Conservation (phyloP, 2,888 invertebrate genomes). For the Parnassius mnemosyne region DNA sequence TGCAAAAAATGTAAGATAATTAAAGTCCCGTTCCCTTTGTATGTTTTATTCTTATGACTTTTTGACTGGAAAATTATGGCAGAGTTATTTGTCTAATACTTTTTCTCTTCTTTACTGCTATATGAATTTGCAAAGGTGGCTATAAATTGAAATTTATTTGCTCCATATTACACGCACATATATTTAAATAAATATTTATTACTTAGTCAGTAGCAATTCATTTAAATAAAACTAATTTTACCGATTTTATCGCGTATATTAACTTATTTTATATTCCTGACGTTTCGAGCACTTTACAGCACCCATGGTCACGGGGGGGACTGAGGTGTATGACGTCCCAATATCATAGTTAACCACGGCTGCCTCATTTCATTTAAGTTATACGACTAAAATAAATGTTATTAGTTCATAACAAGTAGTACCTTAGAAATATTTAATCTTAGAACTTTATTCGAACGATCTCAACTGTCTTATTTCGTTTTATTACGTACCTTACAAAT, state of each 20-base stretch:
- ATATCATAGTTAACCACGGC: too few relatives aligned
- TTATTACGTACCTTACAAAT: slow-evolving; percentile 49
- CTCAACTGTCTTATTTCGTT: slow-evolving; percentile 49
- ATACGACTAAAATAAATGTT: slow-evolving; percentile 58
- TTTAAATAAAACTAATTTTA: slow-evolving; percentile 20
- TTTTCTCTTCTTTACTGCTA: slow-evolving; percentile 46
- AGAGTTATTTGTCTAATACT: slow-evolving; percentile 30
- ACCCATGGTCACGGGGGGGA: too few relatives aligned
- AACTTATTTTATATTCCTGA: too few relatives aligned
- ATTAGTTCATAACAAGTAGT: slow-evolving; percentile 42
- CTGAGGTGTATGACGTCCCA: too few relatives aligned
- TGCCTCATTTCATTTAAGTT: slow-evolving; percentile 50
- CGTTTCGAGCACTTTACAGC: too few relatives aligned
- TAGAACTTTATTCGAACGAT: slow-evolving; percentile 43
- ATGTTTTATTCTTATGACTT: slow-evolving; percentile 49
- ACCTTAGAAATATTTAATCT: slow-evolving; percentile 43
- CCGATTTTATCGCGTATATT: too few relatives aligned
- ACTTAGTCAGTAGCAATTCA: slow-evolving; percentile 61
- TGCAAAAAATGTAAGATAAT: slow-evolving; percentile 56
- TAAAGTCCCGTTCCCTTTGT: slow-evolving; percentile 52
- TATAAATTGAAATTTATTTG: slow-evolving; percentile 70
- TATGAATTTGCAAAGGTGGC: slow-evolving; percentile 60
- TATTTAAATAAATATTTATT: slow-evolving; percentile 62
- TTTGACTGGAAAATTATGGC: slow-evolving; percentile 44
- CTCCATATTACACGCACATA: slow-evolving; percentile 49